Conservation (phyloP, 2,797 vertebrate species). For the Cyprinodon diabolis region DNA sequence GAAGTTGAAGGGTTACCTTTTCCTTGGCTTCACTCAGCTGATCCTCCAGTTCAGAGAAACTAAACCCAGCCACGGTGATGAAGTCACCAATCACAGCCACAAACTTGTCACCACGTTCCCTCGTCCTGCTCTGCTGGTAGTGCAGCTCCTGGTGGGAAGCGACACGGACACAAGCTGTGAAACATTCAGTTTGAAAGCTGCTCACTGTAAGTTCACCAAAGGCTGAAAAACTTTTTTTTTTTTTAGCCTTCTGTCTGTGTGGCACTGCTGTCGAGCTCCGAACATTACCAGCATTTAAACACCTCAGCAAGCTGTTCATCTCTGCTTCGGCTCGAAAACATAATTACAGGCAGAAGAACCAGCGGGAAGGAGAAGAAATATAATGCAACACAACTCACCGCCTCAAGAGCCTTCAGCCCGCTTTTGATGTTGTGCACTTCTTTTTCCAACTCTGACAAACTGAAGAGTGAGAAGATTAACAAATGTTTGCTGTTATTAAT, state of each 20-base stretch:
- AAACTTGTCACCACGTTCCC: conserved; percentile 90
- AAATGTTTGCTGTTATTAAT: background rate
- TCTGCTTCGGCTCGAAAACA: conserved; percentile 28
- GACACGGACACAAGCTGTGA: background rate
- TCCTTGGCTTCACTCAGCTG: conserved; percentile 92
- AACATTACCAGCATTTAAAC: conserved; percentile 49
- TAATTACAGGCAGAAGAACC: conserved; percentile 71
- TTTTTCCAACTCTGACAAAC: conserved; percentile 95
- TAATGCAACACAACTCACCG: conserved; percentile 83
- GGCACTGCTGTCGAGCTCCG: conserved; percentile 12
- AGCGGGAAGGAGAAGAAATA: conserved; percentile 35
- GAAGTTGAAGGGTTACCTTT: conserved; percentile 81
- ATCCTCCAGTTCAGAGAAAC: conserved; percentile 97
- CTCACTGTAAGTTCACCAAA: background rate
- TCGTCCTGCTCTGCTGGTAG: conserved; percentile 88
- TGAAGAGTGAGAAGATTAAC: conserved; percentile 57
- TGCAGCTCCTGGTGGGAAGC: conserved; percentile 86
- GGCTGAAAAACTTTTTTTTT: background rate
- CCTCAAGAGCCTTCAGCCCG: conserved; percentile 94
- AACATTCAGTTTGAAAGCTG: background rate
- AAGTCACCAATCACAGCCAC: conserved; percentile 95
- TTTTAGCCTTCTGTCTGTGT: background rate
- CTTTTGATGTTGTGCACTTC: conserved; percentile 92
- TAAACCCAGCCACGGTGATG: conserved; percentile 97
- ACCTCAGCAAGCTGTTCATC: conserved; percentile 46